phyloP scores from a whole-genome alignment of 2,113 vertebrate genomes.

The Prolemur simus region DNA sequence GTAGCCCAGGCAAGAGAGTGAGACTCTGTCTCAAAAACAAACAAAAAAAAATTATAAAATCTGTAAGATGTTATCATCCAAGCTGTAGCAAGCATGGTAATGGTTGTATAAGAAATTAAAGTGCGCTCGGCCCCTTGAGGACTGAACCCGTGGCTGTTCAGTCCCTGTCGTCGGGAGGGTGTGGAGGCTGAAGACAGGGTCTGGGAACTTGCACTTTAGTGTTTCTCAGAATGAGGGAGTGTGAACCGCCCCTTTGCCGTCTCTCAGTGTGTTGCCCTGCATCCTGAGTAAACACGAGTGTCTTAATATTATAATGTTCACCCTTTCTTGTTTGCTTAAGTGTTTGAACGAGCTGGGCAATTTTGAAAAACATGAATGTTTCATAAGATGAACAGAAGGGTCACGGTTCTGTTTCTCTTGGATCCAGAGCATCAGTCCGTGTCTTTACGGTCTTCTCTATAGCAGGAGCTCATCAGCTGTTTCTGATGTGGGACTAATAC shows the following conservation, averaged over 20 bases:
- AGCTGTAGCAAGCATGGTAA: fast-evolving
- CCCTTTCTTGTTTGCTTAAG: background rate
- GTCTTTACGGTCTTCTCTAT: background rate
- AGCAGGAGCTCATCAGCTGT: background rate
- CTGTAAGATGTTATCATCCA: background rate
- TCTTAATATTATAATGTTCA: fast-evolving
- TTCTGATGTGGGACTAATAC: background rate
- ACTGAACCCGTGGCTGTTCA: background rate
- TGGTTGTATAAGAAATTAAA: background rate
- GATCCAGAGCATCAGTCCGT: background rate
- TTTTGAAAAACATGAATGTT: background rate
- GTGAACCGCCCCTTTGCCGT: background rate
- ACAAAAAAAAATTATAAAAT: background rate
- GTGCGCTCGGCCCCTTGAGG: background rate
- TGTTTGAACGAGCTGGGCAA: background rate
- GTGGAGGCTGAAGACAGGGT: background rate
- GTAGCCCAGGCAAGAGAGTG: no score
- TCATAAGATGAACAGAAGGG: background rate
- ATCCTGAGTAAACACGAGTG: background rate
- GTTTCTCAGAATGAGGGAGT: background rate
- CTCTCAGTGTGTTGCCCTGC: background rate
- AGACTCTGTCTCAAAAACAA: no score
- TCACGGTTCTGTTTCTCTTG: background rate
- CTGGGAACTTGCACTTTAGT: no score
- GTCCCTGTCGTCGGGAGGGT: background rate